Evolutionary conservation across 2,888 invertebrate genomes (phyloP), one percentile per base, ranked within the genome.

Genomic region (Carcina quercana): DNA sequence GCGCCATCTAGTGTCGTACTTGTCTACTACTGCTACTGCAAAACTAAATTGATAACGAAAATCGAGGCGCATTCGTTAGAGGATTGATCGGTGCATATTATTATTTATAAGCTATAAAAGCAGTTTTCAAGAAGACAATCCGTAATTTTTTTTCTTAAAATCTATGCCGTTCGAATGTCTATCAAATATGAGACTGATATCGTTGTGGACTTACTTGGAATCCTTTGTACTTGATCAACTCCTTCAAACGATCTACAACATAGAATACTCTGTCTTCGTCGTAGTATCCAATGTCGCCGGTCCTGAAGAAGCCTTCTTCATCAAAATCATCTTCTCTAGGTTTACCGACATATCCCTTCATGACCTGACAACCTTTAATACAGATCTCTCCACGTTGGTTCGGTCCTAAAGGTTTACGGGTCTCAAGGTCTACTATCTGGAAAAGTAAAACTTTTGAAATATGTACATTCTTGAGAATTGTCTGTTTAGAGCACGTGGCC

Each of bases 271-370:
- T 43, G 0, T 79, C 70, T 0, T 72, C 63, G 24, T 79, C 79
- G 32, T 74, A 79, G 32, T 79, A 79, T 0, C 71, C 79, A 0
- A 79, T 50, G 25, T 80, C 80, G 0, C 80, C 80, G 1, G 74
- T 95, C 89, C 69, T 95, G 90, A 50, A 93, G 72, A 79, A 79
- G n/a, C 95, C 87, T 62, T 95, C 96, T 1, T 92, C 89, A 47
- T 95, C 89, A 40, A 86, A 93, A 56, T 92, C 90, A 40, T 87
- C 88, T 0, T 40, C 38, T 0, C 31, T 45, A 2, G 53, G 50
- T 11, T 42, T 57, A 1, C 34, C 21, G 12, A 91, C 82, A 57
- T 97, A 97, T 0, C 95, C 94, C 51, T 92, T 91, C 91, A 94
- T 94, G 3, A 92, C 72, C 30, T 88, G 64, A 5, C 88, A 86